Percentiles rank a stretch among this genome's conserved stretches.
Conservation (phyloP, 2,888 invertebrate genomes). For the Archips xylosteana region DNA sequence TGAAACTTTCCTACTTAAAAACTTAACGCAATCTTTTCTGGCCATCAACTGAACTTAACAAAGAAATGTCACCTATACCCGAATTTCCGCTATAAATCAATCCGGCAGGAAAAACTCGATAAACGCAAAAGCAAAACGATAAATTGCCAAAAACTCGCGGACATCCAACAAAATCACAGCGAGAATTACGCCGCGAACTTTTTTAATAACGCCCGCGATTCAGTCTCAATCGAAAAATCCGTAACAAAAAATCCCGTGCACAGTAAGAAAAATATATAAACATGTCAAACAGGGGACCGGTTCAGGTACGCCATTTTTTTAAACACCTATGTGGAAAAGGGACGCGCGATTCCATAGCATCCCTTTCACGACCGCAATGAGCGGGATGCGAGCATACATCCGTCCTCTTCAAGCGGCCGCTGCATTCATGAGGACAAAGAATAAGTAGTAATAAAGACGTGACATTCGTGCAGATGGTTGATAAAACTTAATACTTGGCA, state of each 20-base stretch:
- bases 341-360: conserved; percentile 60
- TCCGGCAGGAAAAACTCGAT: conserved; percentile 47
- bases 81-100: conserved; percentile 40
- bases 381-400: conserved; percentile 57
- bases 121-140: conserved; percentile 53
- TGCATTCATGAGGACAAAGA: conserved; percentile 83
- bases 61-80: conserved; percentile 27
- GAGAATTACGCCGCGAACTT: conserved; percentile 77
- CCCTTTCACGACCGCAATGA: conserved; percentile 65
- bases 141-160: conserved; percentile 65
- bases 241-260: conserved; percentile 71
- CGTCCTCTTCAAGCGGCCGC: conserved; percentile 58
- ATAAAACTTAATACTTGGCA: conserved; percentile 82
- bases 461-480: conserved; percentile 83
- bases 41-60: conserved; percentile 31
- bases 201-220: conserved; percentile 82
- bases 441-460: conserved; percentile 84
- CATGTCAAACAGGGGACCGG: conserved; percentile 76
- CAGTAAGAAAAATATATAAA: conserved; percentile 83
- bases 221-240: conserved; percentile 81
- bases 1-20: conserved; percentile 34
- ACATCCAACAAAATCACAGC: conserved; percentile 69
- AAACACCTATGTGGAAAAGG: conserved; percentile 79
- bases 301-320: conserved; percentile 84
- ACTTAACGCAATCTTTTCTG: conserved; percentile 32